Base-by-base conservation (phyloP, 2,888 invertebrate species). In the Luperina testacea region DNA sequence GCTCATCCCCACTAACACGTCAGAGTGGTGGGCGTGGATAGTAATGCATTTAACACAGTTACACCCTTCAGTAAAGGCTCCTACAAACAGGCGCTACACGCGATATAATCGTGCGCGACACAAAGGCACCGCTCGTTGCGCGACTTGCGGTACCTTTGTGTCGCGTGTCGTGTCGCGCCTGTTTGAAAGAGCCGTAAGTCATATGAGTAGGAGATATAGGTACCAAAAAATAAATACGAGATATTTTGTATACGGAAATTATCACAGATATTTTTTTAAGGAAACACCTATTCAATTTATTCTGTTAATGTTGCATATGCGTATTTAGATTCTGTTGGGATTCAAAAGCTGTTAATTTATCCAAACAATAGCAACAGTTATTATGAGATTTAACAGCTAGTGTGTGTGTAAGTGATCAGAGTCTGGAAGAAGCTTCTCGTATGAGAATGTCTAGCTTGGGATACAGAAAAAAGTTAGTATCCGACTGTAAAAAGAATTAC, bases 31-130 rank as follows among this genome's bases (percentile, higher is more conserved):
- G 32, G 17, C 15, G 27, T n/a, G 27, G 51, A 61, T 71, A 24
- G 38, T 77, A 67, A 82, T 38, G 53, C 45, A 70, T 53, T 80
- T 53, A 24, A 59, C 59, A 67, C 59, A n/a, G n/a, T 15, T 57
- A 38, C 42, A 64, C 13, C 32, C 53, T 32, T 38, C 64, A 65
- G 45, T 48, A 32, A 32, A 32, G 32, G 32, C 32, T 32, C 32
- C 32, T 32, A 32, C 32, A 32, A 32, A 32, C 32, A 32, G 32
- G 32, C 32, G 32, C 32, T 32, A 32, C 32, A 32, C 32, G 32
- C 32, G 32, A 32, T 32, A 32, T 32, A 32, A 32, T 32, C 32
- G 32, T 32, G 32, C 32, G 32, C 32, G 32, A 32, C 32, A 32
- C 32, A 32, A 32, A 32, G 32, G n/a, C n/a, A n/a, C n/a, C n/a